Conservation (phyloP, 1,140 invertebrate genomes). For the Cherax destructor region DNA sequence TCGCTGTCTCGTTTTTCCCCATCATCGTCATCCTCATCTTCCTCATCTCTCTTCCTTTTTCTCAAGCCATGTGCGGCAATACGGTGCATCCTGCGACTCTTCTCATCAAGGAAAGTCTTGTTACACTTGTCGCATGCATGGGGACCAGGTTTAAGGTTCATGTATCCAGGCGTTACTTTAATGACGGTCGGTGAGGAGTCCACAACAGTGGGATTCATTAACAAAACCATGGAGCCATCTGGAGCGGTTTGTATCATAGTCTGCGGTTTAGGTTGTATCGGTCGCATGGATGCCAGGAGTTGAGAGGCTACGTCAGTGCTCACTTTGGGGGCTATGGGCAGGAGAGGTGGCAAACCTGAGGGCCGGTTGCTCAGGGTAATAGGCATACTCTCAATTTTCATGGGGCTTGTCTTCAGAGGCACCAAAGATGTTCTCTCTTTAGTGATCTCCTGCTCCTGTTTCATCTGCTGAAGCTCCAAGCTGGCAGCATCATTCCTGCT, state of each 20-base stretch:
- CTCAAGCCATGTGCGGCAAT: conserved; percentile 34
- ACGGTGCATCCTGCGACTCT: conserved; percentile 46
- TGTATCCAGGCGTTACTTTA: conserved; percentile 41
- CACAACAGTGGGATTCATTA: conserved; percentile 42
- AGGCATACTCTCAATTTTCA: conserved; percentile 21
- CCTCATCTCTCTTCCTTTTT: conserved; percentile 34
- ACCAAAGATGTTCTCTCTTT: neutral
- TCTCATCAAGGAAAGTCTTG: conserved; percentile 48
- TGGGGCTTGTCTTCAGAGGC: neutral
- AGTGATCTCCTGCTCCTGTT: neutral
- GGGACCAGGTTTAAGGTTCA: conserved; percentile 39
- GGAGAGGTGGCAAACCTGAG: neutral
- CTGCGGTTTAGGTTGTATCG: conserved; percentile 55
- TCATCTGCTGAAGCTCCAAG: conserved; percentile 3
- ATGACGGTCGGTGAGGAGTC: conserved; percentile 31
- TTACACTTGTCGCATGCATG: conserved; percentile 39
- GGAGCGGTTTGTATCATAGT: conserved; percentile 43
- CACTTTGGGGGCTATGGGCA: conserved; percentile 1
- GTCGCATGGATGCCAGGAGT: conserved; percentile 37
- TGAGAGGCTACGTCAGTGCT: conserved; percentile 15
- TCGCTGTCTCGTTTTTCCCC: conserved; percentile 11
- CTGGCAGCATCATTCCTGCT: neutral
- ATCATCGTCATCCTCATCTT: conserved; percentile 13
- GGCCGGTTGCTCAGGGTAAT: neutral
- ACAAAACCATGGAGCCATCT: conserved; percentile 55